Evolutionary conservation across 2,888 invertebrate genomes (phyloP).

Genomic region (Ferrisia virgata): DNA sequence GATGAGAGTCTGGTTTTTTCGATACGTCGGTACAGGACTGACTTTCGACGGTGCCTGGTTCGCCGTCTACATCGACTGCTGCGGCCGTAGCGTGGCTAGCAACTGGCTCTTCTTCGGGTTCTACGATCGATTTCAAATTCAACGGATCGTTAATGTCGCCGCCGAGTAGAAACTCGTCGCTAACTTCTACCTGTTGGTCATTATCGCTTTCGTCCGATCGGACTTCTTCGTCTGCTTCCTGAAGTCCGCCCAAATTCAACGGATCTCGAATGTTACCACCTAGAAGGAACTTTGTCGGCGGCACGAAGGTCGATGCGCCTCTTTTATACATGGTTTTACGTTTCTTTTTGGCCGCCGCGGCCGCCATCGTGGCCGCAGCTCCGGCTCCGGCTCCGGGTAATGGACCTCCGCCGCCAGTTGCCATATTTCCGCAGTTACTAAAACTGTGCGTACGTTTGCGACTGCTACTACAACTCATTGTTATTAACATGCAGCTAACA

Average conservation of each 20-base stretch:
- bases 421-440: not conserved
- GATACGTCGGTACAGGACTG: not conserved
- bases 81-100: not conserved
- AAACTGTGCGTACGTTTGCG: slow-evolving; percentile 48
- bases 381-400: not conserved
- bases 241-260: slow-evolving; percentile 85
- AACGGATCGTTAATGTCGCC: slow-evolving; percentile 94
- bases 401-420: not conserved
- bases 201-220: not conserved
- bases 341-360: slow-evolving; percentile 12
- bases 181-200: not conserved
- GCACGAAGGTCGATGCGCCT: slow-evolving; percentile 54
- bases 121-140: slow-evolving; percentile 72
- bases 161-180: slow-evolving; percentile 70
- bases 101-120: not conserved
- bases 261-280: slow-evolving; percentile 96
- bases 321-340: slow-evolving; percentile 17
- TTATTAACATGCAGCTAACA: not conserved
- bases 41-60: not conserved
- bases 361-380: not conserved
- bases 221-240: slow-evolving; percentile 51
- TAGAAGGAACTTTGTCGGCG: slow-evolving; percentile 87
- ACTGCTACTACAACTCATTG: slow-evolving; percentile 53
- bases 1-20: not conserved
- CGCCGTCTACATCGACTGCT: not conserved